These are phyloP conservation scores for Conus canariensis DNA, from an alignment of 2,888 invertebrate genomes.

Conservation along the genomic window DNA sequence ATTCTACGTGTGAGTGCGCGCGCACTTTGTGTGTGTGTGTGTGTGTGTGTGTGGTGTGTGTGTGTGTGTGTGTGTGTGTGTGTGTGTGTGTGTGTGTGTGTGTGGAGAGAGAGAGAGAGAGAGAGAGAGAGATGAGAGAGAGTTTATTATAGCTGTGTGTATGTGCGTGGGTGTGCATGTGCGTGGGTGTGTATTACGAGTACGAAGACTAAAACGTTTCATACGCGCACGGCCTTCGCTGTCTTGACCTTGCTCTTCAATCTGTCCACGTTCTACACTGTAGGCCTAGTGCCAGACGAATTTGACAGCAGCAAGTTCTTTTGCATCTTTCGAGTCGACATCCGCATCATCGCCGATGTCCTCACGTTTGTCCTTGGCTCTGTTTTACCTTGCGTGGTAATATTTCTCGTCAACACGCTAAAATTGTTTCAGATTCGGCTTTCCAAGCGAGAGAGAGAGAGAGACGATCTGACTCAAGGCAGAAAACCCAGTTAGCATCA, in stretches of 20 bases:
- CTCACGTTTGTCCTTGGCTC: neutral
- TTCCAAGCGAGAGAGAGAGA: neutral
- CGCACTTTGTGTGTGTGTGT: neutral
- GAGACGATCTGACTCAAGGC: neutral
- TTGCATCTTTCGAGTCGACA: neutral
- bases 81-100: too few species aligned
- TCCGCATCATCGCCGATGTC: neutral
- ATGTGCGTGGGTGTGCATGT: too few species aligned
- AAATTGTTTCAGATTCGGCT: neutral
- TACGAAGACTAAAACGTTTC: neutral
- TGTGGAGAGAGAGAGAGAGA: too few species aligned
- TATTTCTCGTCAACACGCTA: conserved; percentile 13
- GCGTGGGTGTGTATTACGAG: too few species aligned
- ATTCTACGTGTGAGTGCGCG: neutral
- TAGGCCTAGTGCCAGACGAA: neutral
- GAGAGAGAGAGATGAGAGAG: neutral
- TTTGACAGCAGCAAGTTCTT: neutral
- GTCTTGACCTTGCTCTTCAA: conserved; percentile 5
- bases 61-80: too few species aligned
- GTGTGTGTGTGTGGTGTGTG: neutral
- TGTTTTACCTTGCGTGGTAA: neutral
- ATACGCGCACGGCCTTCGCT: neutral
- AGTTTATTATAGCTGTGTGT: too few species aligned
- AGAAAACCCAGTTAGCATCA: neutral
- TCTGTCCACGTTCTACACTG: neutral